These are phyloP conservation scores for Bradypus variegatus DNA, from an alignment of 2,797 vertebrate species.

Conservation along the genomic window DNA sequence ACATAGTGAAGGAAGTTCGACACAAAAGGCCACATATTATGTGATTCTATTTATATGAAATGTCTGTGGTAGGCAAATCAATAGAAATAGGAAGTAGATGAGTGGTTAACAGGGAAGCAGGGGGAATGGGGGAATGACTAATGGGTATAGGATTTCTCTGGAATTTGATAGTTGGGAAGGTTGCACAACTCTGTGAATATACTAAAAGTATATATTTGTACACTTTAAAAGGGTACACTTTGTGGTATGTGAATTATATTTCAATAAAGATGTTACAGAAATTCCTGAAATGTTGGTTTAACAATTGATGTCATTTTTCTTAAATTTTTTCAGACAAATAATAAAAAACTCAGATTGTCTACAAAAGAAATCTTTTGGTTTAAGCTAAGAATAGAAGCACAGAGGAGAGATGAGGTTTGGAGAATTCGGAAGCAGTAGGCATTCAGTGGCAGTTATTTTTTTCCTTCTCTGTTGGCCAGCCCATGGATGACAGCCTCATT, in stretches of 20 bases:
- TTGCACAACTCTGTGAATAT: neutral
- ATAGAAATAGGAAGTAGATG: neutral
- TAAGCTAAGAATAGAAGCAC: neutral
- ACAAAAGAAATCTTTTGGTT: neutral
- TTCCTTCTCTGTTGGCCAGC: slow-evolving; percentile 61
- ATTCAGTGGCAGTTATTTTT: neutral
- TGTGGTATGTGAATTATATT: neutral
- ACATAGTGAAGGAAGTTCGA: neutral
- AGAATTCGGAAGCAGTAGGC: neutral
- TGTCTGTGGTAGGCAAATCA: neutral
- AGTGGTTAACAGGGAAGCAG: neutral
- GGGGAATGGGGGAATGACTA: neutral
- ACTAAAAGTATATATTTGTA: neutral
- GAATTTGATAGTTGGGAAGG: neutral
- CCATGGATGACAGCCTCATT: slow-evolving; percentile 83
- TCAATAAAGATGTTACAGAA: neutral
- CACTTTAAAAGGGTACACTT: neutral
- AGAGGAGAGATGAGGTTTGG: neutral
- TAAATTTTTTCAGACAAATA: neutral
- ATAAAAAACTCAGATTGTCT: neutral
- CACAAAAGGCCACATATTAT: neutral
- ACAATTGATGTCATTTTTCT: neutral
- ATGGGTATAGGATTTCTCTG: neutral
- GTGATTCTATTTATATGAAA: neutral
- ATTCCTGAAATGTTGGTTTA: slow-evolving; percentile 13